phyloP scores from a whole-genome alignment of 1,140 invertebrate genomes.

The Calephelis virginiensis region DNA sequence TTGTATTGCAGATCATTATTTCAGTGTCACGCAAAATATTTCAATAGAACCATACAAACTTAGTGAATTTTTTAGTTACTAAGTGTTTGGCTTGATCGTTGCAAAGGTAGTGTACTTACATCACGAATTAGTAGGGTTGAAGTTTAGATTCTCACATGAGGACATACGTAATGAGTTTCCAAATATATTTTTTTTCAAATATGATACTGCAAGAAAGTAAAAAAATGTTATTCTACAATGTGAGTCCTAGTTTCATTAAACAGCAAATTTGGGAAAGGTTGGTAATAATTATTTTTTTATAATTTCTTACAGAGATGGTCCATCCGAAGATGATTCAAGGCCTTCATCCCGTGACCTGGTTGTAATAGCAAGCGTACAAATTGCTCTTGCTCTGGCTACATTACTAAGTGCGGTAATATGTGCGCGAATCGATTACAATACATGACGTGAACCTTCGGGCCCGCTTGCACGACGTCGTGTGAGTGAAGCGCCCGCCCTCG shows the following conservation, averaged over 20 bases:
- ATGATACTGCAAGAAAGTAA: too few relatives aligned
- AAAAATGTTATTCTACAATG: too few relatives aligned
- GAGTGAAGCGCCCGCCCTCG: constrained; percentile 52
- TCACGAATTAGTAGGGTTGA: background rate
- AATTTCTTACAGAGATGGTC: constrained; percentile 32
- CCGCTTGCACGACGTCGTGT: constrained; percentile 57
- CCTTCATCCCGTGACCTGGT: constrained; percentile 64
- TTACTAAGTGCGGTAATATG: constrained; percentile 58
- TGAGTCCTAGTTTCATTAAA: too few relatives aligned
- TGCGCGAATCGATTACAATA: constrained; percentile 54
- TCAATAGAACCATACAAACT: too few relatives aligned
- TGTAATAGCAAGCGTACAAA: constrained; percentile 65
- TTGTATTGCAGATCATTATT: too few relatives aligned
- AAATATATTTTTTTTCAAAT: background rate
- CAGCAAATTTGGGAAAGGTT: too few relatives aligned
- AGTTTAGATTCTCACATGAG: too few relatives aligned
- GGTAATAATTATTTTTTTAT: too few relatives aligned
- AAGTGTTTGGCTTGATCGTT: too few relatives aligned
- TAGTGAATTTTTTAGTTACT: too few relatives aligned
- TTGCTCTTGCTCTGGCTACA: constrained; percentile 52
- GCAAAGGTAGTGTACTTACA: background rate
- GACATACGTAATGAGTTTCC: too few relatives aligned
- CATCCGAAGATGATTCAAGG: constrained; percentile 47
- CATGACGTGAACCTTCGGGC: constrained; percentile 58
- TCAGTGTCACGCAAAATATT: too few relatives aligned